Evolutionary conservation across 2,113 vertebrate genomes (phyloP).

Genomic region (Camelus dromedarius): DNA sequence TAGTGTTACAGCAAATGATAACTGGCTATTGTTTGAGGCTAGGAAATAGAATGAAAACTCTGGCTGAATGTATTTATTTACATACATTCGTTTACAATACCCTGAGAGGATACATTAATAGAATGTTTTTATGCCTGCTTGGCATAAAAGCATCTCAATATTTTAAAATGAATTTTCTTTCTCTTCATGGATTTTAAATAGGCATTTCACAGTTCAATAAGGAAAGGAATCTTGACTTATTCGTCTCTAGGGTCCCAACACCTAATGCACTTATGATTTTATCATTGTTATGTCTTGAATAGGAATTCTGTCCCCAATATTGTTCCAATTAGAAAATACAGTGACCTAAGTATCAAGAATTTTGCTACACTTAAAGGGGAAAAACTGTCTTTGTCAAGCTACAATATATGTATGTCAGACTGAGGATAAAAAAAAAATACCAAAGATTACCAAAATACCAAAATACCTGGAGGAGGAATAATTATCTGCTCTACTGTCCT

Average conservation of each 20-base stretch:
- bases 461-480: conserved; percentile 29
- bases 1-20: not conserved
- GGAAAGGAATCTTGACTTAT: conserved; percentile 46
- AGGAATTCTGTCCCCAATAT: conserved; percentile 39
- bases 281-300: not conserved
- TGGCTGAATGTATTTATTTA: conserved; percentile 11
- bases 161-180: conserved; percentile 39
- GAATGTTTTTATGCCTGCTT: conserved; percentile 34
- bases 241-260: conserved; percentile 40
- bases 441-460: not conserved
- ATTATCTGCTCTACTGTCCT: not conserved
- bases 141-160: not conserved
- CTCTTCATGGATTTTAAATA: conserved; percentile 36
- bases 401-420: conserved; percentile 25
- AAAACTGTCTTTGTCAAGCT: not conserved
- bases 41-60: not conserved
- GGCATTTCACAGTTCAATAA: conserved; percentile 35
- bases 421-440: conserved; percentile 52
- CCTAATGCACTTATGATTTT: conserved; percentile 18
- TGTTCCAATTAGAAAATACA: conserved; percentile 46
- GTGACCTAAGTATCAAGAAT: conserved; percentile 17
- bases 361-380: conserved; percentile 5
- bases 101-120: not conserved
- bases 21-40: not conserved
- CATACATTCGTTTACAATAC: not conserved